Base-by-base conservation (phyloP, 2,888 invertebrate genomes). In the Odontothrips loti region DNA sequence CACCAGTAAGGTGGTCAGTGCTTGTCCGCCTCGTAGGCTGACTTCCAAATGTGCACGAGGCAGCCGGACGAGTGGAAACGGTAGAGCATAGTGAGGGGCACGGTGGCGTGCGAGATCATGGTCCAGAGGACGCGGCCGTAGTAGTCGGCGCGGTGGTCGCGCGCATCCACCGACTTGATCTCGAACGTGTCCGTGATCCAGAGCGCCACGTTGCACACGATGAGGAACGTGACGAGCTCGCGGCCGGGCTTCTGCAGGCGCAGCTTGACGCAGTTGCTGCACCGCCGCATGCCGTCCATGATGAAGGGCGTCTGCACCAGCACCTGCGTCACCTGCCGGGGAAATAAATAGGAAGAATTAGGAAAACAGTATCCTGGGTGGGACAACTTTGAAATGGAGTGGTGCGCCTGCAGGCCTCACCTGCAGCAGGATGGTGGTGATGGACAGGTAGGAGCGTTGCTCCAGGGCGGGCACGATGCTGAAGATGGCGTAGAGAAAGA, bases 31-130 rank as follows among this genome's bases (percentile, higher is more conserved):
- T 92, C 91, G 84, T 93, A 94, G 0, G 93, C 93, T 47, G 91
- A 91, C 85, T 92, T 91, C 94, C 94, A 94, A 84, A 94, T 93
- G 86, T 94, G 93, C 17, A 92, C 93, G 79, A 94, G 90, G 85
- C 94, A 94, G 0, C 93, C 94, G n/a, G 93, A 92, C 0, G 93
- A 92, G 85, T 94, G 94, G 86, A 94, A 94, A 82, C 94, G 89
- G 85, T 93, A 94, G 87, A 94, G 94, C 90, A 94, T 92, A 82
- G 92, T 93, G 4, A 94, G 87, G 0, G 94, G 94, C 17, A 93
- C 87, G 58, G 92, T 92, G 85, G 93, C 88, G 85, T 94, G 94
- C 34, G 92, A 92, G 9, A 94, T 88, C 79, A 94, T 90, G 10
- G 92, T 91, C 94, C 94, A 94, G 47, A 92, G 84, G 3, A 91